Evolutionary conservation across 2,888 invertebrate genomes (phyloP), one percentile per base, ranked within the genome.

Genomic region (Hipparchia sbordonii): DNA sequence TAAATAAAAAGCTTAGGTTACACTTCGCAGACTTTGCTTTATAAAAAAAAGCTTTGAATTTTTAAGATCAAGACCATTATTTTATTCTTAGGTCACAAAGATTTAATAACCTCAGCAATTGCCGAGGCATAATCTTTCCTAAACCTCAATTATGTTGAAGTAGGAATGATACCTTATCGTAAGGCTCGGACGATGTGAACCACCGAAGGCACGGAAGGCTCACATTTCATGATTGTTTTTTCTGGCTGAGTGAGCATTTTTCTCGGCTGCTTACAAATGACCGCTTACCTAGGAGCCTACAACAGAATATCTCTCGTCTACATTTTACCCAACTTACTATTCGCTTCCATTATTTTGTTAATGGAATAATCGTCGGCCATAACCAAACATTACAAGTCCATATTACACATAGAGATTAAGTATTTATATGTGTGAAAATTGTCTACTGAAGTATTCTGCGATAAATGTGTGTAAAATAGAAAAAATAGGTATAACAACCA

Each of bases 191-290:
- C 33, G 48, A 63, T 63, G 57, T 63, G 63, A 72, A 70, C 70
- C 60, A 61, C 68, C 59, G 61, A 63, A 67, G 63, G 52, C 71
- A 57, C 60, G 59, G 51, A 72, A 65, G 60, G 65, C 54, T 66
- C 67, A 72, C 67, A 48, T 65, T 69, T 61, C 70, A 57, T 67
- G 67, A 76, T 74, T 78, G 72, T 75, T 90, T 91, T 90, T 90
- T 90, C 89, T 88, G 82, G 87, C 82, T 87, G 88, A 89, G 85
- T 84, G 85, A 89, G 85, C 89, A 90, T 90, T 91, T 91, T 87
- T 91, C 90, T 90, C 87, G 83, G 82, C 87, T 84, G 87, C 89
- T 89, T 89, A 92, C 89, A 92, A 92, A 92, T 91, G 89, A 89
- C 91, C 89, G 88, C 87, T 90, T 87, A 87, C 61, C 61, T 69